A percentile compares a stretch with the other conserved stretches of the same genome.
Conservation (phyloP, 2,888 invertebrate species). For the Liopterus haemorrhoidalis region DNA sequence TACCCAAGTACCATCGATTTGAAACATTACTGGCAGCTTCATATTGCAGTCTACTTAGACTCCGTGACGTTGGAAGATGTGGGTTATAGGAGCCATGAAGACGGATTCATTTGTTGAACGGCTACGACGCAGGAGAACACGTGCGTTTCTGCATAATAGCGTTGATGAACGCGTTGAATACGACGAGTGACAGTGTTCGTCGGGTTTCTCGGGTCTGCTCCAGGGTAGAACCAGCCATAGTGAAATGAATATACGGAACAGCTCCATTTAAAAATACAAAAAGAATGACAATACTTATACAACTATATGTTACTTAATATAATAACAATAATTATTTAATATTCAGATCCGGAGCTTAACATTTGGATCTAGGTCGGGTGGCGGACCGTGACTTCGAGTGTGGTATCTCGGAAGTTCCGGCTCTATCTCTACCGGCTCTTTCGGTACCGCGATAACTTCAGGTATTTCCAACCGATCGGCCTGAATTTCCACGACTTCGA, state of each 20-base stretch:
- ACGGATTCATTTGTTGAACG: conserved; percentile 3
- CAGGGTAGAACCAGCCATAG: background rate
- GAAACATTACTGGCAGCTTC: background rate
- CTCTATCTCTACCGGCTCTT: no score
- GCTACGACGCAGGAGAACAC: conserved; percentile 2
- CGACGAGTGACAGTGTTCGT: background rate
- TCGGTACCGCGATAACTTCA: no score
- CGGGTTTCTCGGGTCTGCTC: background rate
- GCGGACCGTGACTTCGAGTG: background rate
- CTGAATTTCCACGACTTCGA: no score
- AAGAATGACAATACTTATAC: no score
- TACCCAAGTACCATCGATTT: conserved; percentile 13
- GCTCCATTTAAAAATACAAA: no score
- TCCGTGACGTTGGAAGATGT: conserved; percentile 13
- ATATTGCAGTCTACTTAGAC: conserved; percentile 13
- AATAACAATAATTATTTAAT: no score
- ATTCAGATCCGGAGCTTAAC: no score
- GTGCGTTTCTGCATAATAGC: background rate
- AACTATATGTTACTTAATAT: no score
- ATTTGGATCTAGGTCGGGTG: background rate
- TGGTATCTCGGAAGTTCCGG: no score
- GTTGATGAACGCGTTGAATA: conserved; percentile 1
- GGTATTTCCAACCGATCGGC: no score
- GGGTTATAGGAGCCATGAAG: conserved; percentile 12
- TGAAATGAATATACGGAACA: no score